Evolutionary conservation across 2,113 vertebrate genomes (phyloP).

Genomic region (Gasterosteus aculeatus): DNA sequence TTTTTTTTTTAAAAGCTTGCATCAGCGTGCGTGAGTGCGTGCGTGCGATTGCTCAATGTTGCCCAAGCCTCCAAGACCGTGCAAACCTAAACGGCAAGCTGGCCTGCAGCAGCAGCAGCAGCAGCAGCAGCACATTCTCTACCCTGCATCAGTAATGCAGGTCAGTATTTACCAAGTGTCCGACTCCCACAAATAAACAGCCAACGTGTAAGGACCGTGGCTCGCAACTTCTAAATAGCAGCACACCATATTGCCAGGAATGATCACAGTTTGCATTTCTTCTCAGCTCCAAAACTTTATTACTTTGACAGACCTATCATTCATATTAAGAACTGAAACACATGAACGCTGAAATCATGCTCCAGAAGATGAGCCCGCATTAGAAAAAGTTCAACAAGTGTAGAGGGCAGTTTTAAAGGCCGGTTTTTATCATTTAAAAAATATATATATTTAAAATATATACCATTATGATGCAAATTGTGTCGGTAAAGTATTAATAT

Average conservation of each 20-base stretch:
- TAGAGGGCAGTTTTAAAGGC: background rate
- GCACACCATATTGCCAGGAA: too few relatives aligned
- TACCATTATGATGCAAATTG: background rate
- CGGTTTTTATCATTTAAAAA: background rate
- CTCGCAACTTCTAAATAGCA: slow-evolving; percentile 6
- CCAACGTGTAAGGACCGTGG: background rate
- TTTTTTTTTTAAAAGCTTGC: slow-evolving; percentile 54
- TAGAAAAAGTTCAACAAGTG: background rate
- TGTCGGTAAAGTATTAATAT: background rate
- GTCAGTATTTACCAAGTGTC: background rate
- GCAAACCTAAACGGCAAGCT: slow-evolving; percentile 42
- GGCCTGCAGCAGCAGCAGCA: slow-evolving; percentile 13
- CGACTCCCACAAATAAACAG: background rate
- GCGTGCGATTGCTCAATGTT: slow-evolving; percentile 61
- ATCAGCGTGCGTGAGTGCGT: slow-evolving; percentile 49
- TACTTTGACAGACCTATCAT: background rate
- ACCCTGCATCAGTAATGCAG: slow-evolving; percentile 4
- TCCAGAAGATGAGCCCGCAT: background rate
- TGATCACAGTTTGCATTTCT: slow-evolving; percentile 1
- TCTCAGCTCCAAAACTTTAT: slow-evolving; percentile 1
- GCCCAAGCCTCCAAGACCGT: slow-evolving; percentile 34
- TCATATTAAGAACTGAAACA: background rate
- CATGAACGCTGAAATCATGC: background rate
- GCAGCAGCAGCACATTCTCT: background rate
- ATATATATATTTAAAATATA: background rate